These are phyloP conservation scores for Resseliella maxima DNA, from an alignment of 2,888 invertebrate species.

Conservation along the genomic window DNA sequence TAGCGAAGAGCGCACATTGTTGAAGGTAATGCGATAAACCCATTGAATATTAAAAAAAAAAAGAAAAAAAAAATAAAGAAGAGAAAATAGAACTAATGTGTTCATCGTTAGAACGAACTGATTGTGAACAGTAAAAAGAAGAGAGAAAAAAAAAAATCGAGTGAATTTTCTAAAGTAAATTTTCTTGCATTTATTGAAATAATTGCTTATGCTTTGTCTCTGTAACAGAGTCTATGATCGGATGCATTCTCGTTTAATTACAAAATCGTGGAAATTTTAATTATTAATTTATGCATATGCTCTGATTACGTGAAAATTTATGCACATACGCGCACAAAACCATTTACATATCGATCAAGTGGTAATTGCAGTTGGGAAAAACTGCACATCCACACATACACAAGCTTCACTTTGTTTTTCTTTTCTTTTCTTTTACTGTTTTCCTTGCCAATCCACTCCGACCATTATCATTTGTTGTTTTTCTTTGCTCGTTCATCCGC, in stretches of 20 bases:
- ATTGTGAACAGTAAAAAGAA: not conserved
- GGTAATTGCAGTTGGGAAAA: conserved; percentile 21
- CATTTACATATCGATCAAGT: conserved; percentile 47
- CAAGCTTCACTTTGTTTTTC: no score
- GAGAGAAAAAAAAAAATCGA: not conserved
- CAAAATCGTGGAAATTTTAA: conserved; percentile 36
- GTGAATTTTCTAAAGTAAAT: not conserved
- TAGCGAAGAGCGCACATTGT: conserved; percentile 44
- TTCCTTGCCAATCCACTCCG: conserved; percentile 30
- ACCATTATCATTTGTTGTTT: conserved; percentile 46
- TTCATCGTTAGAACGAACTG: not conserved
- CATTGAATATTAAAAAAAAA: conserved; percentile 28
- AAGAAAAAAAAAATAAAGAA: not conserved
- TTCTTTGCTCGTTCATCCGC: not conserved
- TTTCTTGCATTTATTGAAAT: not conserved
- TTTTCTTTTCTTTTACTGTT: not conserved
- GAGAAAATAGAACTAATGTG: not conserved
- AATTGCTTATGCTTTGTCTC: not conserved
- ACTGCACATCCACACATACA: no score
- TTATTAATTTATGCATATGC: conserved; percentile 25
- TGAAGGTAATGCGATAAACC: conserved; percentile 53
- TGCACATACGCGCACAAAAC: conserved; percentile 27
- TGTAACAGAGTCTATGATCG: not conserved
- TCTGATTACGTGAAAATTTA: conserved; percentile 29
- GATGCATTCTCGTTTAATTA: not conserved